phyloP scores from a whole-genome alignment of 2,888 invertebrate genomes.

The Lasioglossum calceatum region DNA sequence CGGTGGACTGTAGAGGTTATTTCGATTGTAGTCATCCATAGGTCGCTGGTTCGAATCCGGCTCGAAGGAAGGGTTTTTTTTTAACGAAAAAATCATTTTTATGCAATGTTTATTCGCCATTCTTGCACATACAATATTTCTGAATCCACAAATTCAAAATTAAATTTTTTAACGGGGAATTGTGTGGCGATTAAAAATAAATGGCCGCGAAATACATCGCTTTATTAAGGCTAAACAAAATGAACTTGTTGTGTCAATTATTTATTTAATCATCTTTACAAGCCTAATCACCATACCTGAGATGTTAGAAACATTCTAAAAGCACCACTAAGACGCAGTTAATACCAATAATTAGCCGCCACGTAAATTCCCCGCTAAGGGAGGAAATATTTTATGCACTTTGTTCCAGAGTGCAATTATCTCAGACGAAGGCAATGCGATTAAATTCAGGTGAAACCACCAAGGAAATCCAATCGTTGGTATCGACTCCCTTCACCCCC shows the following conservation, averaged over 20 bases:
- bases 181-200: background rate
- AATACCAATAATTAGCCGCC: background rate
- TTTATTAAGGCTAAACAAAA: background rate
- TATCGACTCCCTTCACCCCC: background rate
- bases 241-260: background rate
- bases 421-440: background rate
- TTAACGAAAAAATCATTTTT: background rate
- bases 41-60: slow-evolving; percentile 81
- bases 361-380: background rate
- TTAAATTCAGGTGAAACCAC: background rate
- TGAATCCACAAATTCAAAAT: background rate
- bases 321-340: background rate
- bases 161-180: background rate
- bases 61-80: slow-evolving; percentile 75
- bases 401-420: background rate
- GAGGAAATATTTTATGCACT: background rate
- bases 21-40: slow-evolving; percentile 72
- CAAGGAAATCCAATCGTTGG: background rate
- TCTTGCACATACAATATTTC: background rate
- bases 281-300: background rate
- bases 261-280: background rate
- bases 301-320: background rate
- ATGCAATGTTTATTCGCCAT: background rate
- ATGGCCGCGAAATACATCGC: background rate
- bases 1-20: slow-evolving; percentile 81